Base-by-base conservation (phyloP, 1,140 invertebrate genomes). In the Oedothorax gibbosus region DNA sequence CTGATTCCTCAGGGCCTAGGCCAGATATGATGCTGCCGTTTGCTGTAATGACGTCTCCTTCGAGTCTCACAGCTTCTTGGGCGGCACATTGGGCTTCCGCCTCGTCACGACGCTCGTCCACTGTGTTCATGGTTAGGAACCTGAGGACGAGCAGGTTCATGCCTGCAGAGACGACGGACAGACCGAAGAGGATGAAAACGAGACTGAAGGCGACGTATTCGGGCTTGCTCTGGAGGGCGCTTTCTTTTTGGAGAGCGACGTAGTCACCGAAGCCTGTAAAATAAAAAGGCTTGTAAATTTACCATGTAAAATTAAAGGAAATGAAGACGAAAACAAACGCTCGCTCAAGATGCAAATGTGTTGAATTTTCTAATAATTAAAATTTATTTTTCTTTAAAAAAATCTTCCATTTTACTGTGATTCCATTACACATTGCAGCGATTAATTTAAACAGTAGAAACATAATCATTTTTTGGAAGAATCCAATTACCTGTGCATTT, bases 181-280 rank as follows among this genome's bases (percentile, higher is more conserved):
- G 93, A 65, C 99, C 99, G 90, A 99, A 99, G 57, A 99, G 93
- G 88, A 99, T 99, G 92, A 99, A 99, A 88, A 99, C 96, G 80
- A 99, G 92, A 85, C 97, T 96, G 90, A 99, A 99, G 91, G 98
- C 96, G 86, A 99, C 97, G 90, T 99, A 99, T 88, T 98, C 97
- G 4, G 98, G 98, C 88, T 98, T 97, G 76, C 94, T 94, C 89
- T 97, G 96, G n/a, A 99, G 92, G 20, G 97, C 97, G 89, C 96
- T 95, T 90, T 99, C 96, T 89, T 98, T 98, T 60, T 91, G 90
- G 54, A 91, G 87, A 0, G 92, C 92, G 11, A 94, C 93, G 88
- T 92, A 93, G 87, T 94, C 93, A 12, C 93, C 93, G 88, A 93
- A 93, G 15, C 81, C 81, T 83, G 35, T 9, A n/a, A 50, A 60